These are phyloP conservation scores for Plumapathes pennacea DNA, from an alignment of 92 coral and sea anemone species.

Conservation along the genomic window DNA sequence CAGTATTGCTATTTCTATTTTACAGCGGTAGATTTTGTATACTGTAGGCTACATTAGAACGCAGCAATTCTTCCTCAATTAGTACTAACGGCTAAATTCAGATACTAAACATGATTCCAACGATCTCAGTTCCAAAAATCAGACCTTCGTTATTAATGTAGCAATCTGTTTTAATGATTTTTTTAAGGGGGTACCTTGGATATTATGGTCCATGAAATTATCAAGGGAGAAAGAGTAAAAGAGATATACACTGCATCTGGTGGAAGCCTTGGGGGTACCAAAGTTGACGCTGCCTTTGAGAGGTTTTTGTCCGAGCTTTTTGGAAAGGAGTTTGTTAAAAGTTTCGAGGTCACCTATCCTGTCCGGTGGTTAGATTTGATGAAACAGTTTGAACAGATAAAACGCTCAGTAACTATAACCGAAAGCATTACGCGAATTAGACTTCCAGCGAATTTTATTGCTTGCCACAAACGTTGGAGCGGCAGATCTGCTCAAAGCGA, in stretches of 20 bases:
- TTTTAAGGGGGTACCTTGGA: constrained; percentile 46
- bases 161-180: too few species aligned
- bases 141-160: too few species aligned
- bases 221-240: constrained; percentile 29
- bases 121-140: too few species aligned
- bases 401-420: constrained; percentile 19
- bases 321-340: constrained; percentile 29
- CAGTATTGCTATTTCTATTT: too few species aligned
- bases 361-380: constrained; percentile 36
- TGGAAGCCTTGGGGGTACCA: constrained; percentile 36
- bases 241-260: constrained; percentile 51
- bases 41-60: too few species aligned
- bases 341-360: constrained; percentile 20
- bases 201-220: constrained; percentile 26
- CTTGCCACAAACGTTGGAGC: background rate
- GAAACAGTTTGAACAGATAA: constrained; percentile 44
- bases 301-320: constrained; percentile 20
- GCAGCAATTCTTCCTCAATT: too few species aligned
- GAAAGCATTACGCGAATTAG: constrained; percentile 17
- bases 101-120: too few species aligned
- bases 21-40: too few species aligned
- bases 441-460: constrained; percentile 27
- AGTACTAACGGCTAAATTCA: too few species aligned
- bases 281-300: constrained; percentile 43
- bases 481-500: constrained; percentile 15